Conservation (phyloP, 2,888 invertebrate species). For the Ochropleura plecta region DNA sequence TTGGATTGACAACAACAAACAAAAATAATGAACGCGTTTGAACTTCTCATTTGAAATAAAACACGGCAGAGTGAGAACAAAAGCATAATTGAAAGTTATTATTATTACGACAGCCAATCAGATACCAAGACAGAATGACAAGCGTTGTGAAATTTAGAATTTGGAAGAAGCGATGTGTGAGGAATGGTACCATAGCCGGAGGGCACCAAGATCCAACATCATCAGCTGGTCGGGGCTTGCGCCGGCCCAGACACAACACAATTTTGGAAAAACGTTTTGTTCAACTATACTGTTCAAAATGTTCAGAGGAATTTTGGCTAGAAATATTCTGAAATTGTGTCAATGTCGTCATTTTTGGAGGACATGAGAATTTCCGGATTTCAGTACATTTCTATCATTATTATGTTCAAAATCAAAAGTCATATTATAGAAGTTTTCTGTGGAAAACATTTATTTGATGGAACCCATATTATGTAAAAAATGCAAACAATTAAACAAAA, state of each 20-base stretch:
- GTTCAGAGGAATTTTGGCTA: constrained; percentile 22
- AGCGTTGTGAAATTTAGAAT: constrained; percentile 66
- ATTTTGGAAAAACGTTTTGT: constrained; percentile 24
- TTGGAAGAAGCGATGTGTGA: constrained; percentile 59
- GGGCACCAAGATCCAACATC: constrained; percentile 8
- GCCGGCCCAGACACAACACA: constrained; percentile 35
- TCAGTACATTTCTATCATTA: constrained; percentile 49
- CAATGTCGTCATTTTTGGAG: not conserved
- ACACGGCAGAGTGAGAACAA: constrained; percentile 58
- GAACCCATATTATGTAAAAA: too few species aligned
- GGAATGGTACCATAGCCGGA: constrained; percentile 30
- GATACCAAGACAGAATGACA: constrained; percentile 64
- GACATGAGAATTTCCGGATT: constrained; percentile 8
- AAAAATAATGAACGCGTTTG: constrained; percentile 33
- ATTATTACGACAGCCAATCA: constrained; percentile 65
- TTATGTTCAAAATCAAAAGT: constrained; percentile 36
- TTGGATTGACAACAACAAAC: constrained; percentile 33
- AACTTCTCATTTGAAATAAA: constrained; percentile 60
- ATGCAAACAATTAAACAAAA: too few species aligned
- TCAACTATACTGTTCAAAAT: constrained; percentile 33
- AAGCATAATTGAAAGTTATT: constrained; percentile 60
- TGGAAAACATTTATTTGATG: constrained; percentile 24
- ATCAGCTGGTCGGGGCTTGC: constrained; percentile 14
- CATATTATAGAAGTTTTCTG: constrained; percentile 20
- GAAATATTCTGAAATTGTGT: constrained; percentile 49